Percentiles rank a stretch among this genome's conserved stretches.
These are phyloP conservation scores for Pardosa pseudoannulata DNA, from an alignment of 2,888 invertebrate genomes.

Conservation along the genomic window DNA sequence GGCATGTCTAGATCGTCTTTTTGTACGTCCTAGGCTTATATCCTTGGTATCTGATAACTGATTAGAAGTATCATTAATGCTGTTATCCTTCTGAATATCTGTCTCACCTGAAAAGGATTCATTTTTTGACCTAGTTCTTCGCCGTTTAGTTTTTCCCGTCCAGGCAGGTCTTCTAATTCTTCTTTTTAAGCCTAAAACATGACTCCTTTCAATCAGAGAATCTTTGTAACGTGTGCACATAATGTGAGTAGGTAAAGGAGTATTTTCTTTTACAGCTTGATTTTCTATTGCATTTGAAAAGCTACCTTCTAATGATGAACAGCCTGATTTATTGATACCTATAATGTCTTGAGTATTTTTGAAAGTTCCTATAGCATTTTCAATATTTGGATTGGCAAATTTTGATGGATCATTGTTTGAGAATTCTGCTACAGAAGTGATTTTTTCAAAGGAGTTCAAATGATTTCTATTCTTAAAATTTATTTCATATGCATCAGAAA, in stretches of 20 bases:
- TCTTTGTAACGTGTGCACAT: conserved; percentile 57
- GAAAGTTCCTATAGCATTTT: not conserved
- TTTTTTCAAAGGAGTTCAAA: not conserved
- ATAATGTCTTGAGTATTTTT: not conserved
- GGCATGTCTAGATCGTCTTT: not conserved
- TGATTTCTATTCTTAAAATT: not conserved
- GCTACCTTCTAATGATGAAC: not conserved
- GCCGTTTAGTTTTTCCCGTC: conserved; percentile 42
- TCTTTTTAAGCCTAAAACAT: conserved; percentile 23
- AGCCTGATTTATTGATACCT: not conserved
- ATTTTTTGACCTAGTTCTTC: conserved; percentile 53
- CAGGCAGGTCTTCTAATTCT: conserved; percentile 38
- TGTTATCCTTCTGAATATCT: conserved; percentile 13
- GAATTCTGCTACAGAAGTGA: not conserved
- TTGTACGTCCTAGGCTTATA: not conserved
- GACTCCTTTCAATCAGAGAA: conserved; percentile 4
- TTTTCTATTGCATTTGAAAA: not conserved
- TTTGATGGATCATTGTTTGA: not conserved
- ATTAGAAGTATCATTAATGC: not conserved
- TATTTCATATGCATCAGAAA: too few species aligned
- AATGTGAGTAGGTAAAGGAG: conserved; percentile 38
- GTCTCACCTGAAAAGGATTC: conserved; percentile 42
- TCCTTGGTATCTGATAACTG: not conserved
- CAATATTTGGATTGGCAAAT: not conserved
- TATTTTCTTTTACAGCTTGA: not conserved